These are phyloP conservation scores for Odontesthes bonariensis DNA, from an alignment of 2,113 vertebrate genomes.

Conservation along the genomic window DNA sequence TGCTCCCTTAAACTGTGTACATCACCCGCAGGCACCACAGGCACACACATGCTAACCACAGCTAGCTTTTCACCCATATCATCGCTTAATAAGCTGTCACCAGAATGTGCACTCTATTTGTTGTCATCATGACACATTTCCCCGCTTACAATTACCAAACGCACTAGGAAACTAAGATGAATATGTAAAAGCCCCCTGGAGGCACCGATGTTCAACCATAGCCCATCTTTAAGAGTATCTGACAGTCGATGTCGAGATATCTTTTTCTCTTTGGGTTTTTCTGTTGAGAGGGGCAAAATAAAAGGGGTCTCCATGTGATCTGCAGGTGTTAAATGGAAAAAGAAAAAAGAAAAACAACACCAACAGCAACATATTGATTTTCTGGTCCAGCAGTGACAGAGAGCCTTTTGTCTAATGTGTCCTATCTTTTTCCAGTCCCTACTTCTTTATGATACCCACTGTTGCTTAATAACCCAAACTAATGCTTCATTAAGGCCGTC, in stretches of 20 bases:
- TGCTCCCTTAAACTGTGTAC: conserved; percentile 65
- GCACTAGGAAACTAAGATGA: conserved; percentile 20
- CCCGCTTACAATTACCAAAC: conserved; percentile 42
- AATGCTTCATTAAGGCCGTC: conserved; percentile 59
- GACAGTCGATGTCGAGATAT: conserved; percentile 36
- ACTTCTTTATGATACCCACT: conserved; percentile 63
- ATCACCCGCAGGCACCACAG: conserved; percentile 40
- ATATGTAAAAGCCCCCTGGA: conserved; percentile 34
- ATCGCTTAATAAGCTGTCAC: conserved; percentile 74
- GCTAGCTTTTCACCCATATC: conserved; percentile 73
- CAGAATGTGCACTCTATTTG: conserved; percentile 66
- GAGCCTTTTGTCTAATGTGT: conserved; percentile 53
- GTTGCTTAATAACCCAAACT: conserved; percentile 53
- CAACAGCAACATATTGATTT: conserved; percentile 73
- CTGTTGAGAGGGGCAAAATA: conserved; percentile 39
- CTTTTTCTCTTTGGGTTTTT: conserved; percentile 23
- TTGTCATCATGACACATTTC: conserved; percentile 51
- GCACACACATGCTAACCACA: conserved; percentile 52
- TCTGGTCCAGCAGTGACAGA: conserved; percentile 59
- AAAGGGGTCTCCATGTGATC: conserved; percentile 55
- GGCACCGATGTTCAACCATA: conserved; percentile 35
- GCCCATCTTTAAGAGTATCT: conserved; percentile 10
- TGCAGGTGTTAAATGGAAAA: conserved; percentile 55
- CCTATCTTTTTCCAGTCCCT: conserved; percentile 37
- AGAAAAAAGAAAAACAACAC: conserved; percentile 39